Evolutionary conservation across 2,797 vertebrate genomes (phyloP).

Genomic region (Ambastaia sidthimunki): DNA sequence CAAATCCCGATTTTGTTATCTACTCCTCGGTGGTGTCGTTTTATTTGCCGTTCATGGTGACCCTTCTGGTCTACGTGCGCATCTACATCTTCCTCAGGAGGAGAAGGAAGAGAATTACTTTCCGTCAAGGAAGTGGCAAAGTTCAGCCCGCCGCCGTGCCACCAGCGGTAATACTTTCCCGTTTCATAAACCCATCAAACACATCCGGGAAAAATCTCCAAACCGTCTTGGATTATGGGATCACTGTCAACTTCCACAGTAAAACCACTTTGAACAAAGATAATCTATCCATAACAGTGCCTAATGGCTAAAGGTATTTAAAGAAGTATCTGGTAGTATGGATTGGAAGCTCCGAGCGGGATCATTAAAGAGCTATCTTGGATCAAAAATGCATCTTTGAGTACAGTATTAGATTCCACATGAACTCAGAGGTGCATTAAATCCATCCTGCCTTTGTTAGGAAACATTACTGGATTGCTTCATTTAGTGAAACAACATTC

Average conservation of each 20-base stretch:
- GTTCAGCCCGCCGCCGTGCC: constrained; percentile 72
- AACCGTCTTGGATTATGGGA: constrained; percentile 7
- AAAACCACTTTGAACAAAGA: neutral
- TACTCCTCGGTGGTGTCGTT: constrained; percentile 96
- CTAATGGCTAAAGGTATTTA: constrained; percentile 28
- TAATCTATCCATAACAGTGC: constrained; percentile 23
- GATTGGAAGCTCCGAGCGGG: constrained; percentile 15
- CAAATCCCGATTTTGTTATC: constrained; percentile 92
- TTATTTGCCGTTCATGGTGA: constrained; percentile 92
- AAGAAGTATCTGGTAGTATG: constrained; percentile 19
- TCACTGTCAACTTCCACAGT: neutral
- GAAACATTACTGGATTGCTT: constrained; percentile 38
- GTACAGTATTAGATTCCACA: constrained; percentile 25
- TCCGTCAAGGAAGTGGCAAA: constrained; percentile 84
- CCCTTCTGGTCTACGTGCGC: constrained; percentile 89
- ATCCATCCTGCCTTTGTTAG: constrained; percentile 38
- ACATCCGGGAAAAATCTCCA: constrained; percentile 1
- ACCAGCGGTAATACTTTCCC: constrained; percentile 72
- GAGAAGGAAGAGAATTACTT: constrained; percentile 86
- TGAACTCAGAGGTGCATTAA: constrained; percentile 22
- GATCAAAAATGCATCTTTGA: constrained; percentile 5
- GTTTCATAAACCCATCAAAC: constrained; percentile 3
- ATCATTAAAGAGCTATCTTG: constrained; percentile 25
- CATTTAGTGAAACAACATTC: constrained; percentile 30
- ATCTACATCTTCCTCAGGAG: constrained; percentile 91